Base-by-base conservation (phyloP, 2,113 vertebrate species). In the Chaetura pelagica region DNA sequence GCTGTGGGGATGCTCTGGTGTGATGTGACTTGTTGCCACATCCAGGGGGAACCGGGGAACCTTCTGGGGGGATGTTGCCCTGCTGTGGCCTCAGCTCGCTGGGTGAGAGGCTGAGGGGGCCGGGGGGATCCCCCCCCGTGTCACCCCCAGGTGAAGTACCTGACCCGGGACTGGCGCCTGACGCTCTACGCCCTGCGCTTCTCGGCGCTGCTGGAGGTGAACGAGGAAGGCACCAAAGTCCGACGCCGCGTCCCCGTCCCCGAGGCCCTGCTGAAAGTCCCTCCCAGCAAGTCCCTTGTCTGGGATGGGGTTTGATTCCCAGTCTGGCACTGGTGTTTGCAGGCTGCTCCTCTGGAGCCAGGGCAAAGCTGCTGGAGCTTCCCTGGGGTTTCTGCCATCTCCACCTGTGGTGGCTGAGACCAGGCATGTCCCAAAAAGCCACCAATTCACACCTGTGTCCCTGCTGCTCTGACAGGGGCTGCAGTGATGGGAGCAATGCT, bases 151-250 rank as follows among this genome's bases (percentile, higher is more conserved):
- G 98, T 99, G 94, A 98, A 98, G 75, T 97, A 97, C 84, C 96
- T 99, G 79, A 99, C 98, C 1, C 95, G 97, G 2, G 97, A 99
- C 96, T 98, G 98, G 98, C 85, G 94, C 49, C 90, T 97, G 87
- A 98, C 98, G 1, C 96, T 98, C 32, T 97, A 98, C 0, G 98
- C 97, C 48, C 97, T 98, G 27, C 93, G 32, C 32, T 96, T 92
- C 90, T 99, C 98, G 0, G 77, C 97, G 15, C 54, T 97, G 55
- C 97, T 99, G 96, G 98, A 99, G 77, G 97, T 99, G 88, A 99
- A 98, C 8, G 95, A 97, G 12, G 97, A 98, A n/a, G 96, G 97
- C 54, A 98, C 98, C 64, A 99, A 98, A 88, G 98, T 99, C 24
- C 68, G 98, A 30, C 93, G 98, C 5, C 95, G 88, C 49, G 82